Base-by-base conservation (phyloP, 2,113 vertebrate species). In the Gymnobelideus leadbeateri region DNA sequence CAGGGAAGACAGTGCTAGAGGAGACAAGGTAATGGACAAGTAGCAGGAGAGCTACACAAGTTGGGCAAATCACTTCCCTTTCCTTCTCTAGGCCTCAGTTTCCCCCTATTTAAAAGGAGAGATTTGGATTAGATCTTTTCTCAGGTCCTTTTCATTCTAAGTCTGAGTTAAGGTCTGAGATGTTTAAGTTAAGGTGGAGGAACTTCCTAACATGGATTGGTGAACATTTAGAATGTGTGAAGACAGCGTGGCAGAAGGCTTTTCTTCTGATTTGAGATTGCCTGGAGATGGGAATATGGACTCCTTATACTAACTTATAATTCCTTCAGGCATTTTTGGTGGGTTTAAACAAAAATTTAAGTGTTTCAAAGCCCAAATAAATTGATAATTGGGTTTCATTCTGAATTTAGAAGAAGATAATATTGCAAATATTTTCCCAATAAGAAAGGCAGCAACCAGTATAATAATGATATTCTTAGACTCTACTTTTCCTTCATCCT, bases 341-440 rank as follows among this genome's bases (percentile, higher is more conserved):
- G 16, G 0, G 2, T 46, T 46, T 92, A 93, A 98, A 93, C 95
- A 96, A 96, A 84, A 94, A 54, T 49, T 95, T 46, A 84, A 77
- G 37, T 91, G 11, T 68, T 51, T 21, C 68, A 46, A 91, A 96
- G 3, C 37, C 0, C 61, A 97, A 91, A 92, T 43, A 68, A 92
- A 57, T 90, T 93, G 52, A 89, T 31, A n/a, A 96, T 96, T 96
- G 92, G 47, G 21, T 8, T n/a, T 7, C 10, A 7, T 91, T 95
- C 11, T 50, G 23, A 55, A 91, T 25, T 9, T 94, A 94, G 91
- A 93, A 94, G 91, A 95, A 61, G 77, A 8, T 84, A 10, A 0
- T 25, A 94, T 93, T 93, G 91, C 93, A 53, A 26, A 91, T 51
- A 61, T 31, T 94, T 91, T 94, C 50, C 16, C 95, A 0, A 57